phyloP scores from a whole-genome alignment of 92 coral and sea anemone genomes.

The Heteractis magnifica region DNA sequence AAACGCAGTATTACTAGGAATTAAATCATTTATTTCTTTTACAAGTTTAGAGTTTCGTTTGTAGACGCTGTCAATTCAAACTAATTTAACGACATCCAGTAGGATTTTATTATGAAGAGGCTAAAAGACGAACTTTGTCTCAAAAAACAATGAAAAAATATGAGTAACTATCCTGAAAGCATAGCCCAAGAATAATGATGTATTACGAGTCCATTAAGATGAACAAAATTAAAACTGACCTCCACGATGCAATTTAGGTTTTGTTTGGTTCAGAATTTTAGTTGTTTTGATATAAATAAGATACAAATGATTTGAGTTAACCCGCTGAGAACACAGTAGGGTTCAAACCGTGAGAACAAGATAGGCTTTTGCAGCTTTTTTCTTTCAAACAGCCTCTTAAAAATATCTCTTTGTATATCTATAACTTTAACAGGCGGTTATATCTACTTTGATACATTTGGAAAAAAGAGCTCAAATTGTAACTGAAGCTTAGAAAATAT shows the following conservation, averaged over 20 bases:
- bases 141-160: not conserved
- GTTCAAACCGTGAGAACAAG: constrained; percentile 33
- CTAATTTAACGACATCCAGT: not conserved
- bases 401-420: not conserved
- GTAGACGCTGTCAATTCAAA: not conserved
- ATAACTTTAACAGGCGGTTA: not conserved
- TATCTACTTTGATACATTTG: not conserved
- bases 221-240: constrained; percentile 16
- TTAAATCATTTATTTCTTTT: not conserved
- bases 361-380: constrained; percentile 10
- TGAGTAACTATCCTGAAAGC: not conserved
- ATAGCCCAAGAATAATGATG: not conserved
- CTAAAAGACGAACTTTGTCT: not conserved
- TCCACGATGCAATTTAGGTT: not conserved
- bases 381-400: not conserved
- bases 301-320: constrained; percentile 18
- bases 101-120: not conserved
- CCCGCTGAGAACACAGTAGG: not conserved
- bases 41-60: not conserved
- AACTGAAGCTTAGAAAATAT: not conserved
- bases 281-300: constrained; percentile 18
- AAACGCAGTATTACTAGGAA: not conserved
- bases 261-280: not conserved
- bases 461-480: not conserved
- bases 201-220: constrained; percentile 20